A percentile compares a stretch with the other conserved stretches of the same genome.
Conservation (phyloP, 2,113 vertebrate species). For the Pachyramphus minor region DNA sequence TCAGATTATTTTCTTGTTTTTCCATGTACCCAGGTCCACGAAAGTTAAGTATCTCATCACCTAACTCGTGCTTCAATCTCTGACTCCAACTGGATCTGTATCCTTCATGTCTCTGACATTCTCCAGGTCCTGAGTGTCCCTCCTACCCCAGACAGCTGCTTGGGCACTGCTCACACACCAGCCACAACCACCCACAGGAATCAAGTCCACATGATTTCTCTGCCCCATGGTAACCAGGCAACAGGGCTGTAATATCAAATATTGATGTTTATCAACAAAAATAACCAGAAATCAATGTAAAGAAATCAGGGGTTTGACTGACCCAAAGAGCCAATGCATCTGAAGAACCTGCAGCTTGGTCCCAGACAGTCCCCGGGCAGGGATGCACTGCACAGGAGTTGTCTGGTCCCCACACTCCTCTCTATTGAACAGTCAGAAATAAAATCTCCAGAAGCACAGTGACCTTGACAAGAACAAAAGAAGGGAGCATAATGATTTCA, state of each 20-base stretch:
- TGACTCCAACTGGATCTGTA: not conserved
- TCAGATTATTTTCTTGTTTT: not conserved
- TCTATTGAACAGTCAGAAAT: not conserved
- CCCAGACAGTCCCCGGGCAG: rapidly evolving
- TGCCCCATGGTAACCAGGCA: not conserved
- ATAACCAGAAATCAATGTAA: too few species aligned
- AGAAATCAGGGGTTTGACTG: not conserved
- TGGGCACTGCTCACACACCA: not conserved
- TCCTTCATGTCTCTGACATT: not conserved
- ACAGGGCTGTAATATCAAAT: not conserved
- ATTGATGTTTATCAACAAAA: not conserved
- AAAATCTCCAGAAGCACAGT: not conserved
- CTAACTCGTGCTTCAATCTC: not conserved
- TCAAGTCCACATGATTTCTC: not conserved
- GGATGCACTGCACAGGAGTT: not conserved
- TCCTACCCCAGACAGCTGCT: not conserved
- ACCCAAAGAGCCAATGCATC: not conserved
- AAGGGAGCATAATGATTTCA: not conserved
- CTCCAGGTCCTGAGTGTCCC: not conserved
- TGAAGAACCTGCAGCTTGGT: rapidly evolving
- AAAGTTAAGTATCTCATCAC: not conserved
- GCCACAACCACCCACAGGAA: not conserved
- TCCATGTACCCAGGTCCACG: not conserved
- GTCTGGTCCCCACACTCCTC: not conserved
- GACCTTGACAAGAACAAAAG: not conserved